These are phyloP conservation scores for Poliocrania exsul DNA, from an alignment of 2,797 vertebrate genomes.

Conservation along the genomic window DNA sequence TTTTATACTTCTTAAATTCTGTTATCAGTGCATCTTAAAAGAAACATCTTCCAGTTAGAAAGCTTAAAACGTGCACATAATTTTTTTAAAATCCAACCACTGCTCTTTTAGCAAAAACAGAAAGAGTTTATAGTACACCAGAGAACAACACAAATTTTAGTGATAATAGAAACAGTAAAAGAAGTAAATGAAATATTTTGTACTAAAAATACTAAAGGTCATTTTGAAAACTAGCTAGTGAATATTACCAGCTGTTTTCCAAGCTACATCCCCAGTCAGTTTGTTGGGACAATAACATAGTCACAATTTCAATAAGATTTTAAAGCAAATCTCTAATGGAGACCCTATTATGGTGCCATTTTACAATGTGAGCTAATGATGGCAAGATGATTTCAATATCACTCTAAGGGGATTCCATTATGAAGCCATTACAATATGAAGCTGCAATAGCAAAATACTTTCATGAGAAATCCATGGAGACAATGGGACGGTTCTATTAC, in stretches of 20 bases:
- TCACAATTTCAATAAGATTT: slow-evolving; percentile 17
- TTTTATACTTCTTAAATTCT: not conserved
- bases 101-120: not conserved
- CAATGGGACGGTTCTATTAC: slow-evolving; percentile 30
- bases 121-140: not conserved
- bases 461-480: slow-evolving; percentile 21
- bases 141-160: not conserved
- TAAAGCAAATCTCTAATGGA: slow-evolving; percentile 44
- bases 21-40: not conserved
- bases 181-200: not conserved
- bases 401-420: slow-evolving; percentile 53
- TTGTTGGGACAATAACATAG: slow-evolving; percentile 1
- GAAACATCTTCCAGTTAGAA: not conserved
- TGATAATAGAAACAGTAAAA: not conserved
- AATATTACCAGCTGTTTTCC: not conserved
- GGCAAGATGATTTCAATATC: slow-evolving; percentile 42
- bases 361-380: slow-evolving; percentile 5
- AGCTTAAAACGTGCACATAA: not conserved
- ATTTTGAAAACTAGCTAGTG: not conserved
- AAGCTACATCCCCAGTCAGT: not conserved
- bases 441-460: slow-evolving; percentile 38
- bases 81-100: not conserved
- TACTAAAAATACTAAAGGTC: not conserved
- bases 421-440: slow-evolving; percentile 56
- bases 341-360: slow-evolving; percentile 25